Evolutionary conservation across 2,888 invertebrate species (phyloP), one percentile per base, ranked within the genome.

Genomic region (Gonocerus acuteangulatus): DNA sequence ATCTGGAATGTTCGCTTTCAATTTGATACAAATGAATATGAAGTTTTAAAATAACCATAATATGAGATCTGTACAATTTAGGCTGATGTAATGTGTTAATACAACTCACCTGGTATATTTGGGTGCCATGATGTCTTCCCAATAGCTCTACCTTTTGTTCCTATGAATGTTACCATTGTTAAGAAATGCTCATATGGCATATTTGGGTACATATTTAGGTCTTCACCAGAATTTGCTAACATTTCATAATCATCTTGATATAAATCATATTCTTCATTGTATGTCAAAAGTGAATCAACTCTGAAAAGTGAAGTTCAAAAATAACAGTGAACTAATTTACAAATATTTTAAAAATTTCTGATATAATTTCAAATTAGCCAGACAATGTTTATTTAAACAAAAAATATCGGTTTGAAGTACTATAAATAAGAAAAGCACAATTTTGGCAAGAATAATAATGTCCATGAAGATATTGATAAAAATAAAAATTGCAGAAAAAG

Each of bases 101-200:
- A n/a, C n/a, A n/a, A n/a, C 39, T 39, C n/a, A 68, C 69, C 70
- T 1, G 67, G 51, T 2, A 68, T 48, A n/a, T 56, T 67, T 2
- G 71, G 69, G 61, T 73, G 72, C 73, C 74, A 73, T 9, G 72
- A 71, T 16, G 69, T 68, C 45, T 71, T 69, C 2, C 73, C 70
- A 4, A 75, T 68, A 2, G 68, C 52, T 65, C 69, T 72, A 6
- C 68, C 69, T 11, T 62, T 62, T 2, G 70, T 69, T 6, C 69
- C 64, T 6, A 65, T 67, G 2, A 71, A 65, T 60, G 71, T 70
- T 6, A 72, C 65, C 54, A 75, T 68, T 27, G 71, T 70, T 34
- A 68, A 64, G 16, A 61, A 67, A 48, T 73, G 71, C n/a, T 66
- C 61, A 61, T 71, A 72, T 2, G 58, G 32, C 16, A 42, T 13